These are phyloP conservation scores for Amblyjoppa proteus DNA, from an alignment of 2,888 invertebrate genomes.

Conservation along the genomic window DNA sequence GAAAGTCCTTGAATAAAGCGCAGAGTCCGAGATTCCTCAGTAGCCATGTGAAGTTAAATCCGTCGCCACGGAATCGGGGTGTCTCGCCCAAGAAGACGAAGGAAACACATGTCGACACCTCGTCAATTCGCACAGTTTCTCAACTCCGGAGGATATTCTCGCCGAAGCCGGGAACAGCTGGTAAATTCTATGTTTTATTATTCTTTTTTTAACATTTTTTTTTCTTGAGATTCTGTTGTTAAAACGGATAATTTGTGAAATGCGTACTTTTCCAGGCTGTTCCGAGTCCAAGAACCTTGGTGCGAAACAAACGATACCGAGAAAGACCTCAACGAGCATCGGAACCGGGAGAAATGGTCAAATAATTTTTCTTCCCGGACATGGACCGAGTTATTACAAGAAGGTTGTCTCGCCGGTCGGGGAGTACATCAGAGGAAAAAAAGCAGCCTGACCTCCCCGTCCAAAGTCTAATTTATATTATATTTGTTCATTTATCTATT, in stretches of 20 bases:
- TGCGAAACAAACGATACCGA: neutral
- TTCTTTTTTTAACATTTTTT: neutral
- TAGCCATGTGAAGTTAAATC: neutral
- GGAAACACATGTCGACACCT: slow-evolving; percentile 4
- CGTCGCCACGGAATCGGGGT: neutral
- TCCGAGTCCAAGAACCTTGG: neutral
- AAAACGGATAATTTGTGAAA: neutral
- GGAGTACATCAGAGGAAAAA: slow-evolving; percentile 69
- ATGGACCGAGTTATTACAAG: neutral
- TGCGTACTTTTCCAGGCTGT: neutral
- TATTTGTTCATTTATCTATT: neutral
- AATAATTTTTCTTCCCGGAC: neutral
- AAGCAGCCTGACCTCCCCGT: neutral
- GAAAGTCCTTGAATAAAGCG: slow-evolving; percentile 21
- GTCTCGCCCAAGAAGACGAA: neutral
- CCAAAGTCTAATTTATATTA: neutral
- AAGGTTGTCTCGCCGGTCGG: slow-evolving; percentile 69
- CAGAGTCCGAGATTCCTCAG: neutral
- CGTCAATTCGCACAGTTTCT: slow-evolving; percentile 24
- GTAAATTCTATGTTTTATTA: slow-evolving; percentile 9
- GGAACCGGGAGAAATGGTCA: no score
- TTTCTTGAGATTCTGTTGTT: neutral
- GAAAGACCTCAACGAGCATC: neutral
- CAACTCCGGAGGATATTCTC: slow-evolving; percentile 33
- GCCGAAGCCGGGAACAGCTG: neutral